phyloP scores from a whole-genome alignment of 2,113 vertebrate genomes.

The Sinocyclocheilus anshuiensis region DNA sequence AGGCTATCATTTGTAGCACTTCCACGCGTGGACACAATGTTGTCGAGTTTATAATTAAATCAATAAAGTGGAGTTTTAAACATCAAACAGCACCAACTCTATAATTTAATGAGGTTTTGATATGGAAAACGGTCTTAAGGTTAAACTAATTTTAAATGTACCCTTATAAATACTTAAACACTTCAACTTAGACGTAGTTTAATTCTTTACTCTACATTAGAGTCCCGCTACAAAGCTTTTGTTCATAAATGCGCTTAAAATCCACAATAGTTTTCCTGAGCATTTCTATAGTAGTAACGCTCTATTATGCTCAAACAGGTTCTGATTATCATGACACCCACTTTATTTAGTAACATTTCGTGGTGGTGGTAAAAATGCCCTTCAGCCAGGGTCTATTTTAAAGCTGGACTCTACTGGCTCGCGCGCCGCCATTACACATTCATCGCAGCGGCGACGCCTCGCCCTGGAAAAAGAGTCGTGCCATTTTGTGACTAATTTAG shows the following conservation, averaged over 20 bases:
- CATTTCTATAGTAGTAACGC: not conserved
- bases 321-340: not conserved
- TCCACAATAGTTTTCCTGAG: not conserved
- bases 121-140: not conserved
- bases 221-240: not conserved
- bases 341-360: not conserved
- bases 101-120: not conserved
- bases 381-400: constrained; percentile 17
- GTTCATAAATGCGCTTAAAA: not conserved
- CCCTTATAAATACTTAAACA: constrained; percentile 17
- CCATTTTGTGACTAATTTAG: constrained; percentile 22
- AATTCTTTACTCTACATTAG: no score
- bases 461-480: constrained; percentile 64
- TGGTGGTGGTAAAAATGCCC: constrained; percentile 16
- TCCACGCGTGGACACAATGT: not conserved
- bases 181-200: not conserved
- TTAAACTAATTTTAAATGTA: not conserved
- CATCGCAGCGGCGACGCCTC: constrained; percentile 70
- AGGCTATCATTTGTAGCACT: not conserved
- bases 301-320: not conserved
- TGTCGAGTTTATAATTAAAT: not conserved
- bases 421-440: constrained; percentile 74
- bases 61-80: not conserved
- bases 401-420: constrained; percentile 27
- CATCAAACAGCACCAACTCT: not conserved